Base-by-base conservation (phyloP, 30 jellyfish, hydroid and myxozoan genomes). In the Nemopilema nomurai region DNA sequence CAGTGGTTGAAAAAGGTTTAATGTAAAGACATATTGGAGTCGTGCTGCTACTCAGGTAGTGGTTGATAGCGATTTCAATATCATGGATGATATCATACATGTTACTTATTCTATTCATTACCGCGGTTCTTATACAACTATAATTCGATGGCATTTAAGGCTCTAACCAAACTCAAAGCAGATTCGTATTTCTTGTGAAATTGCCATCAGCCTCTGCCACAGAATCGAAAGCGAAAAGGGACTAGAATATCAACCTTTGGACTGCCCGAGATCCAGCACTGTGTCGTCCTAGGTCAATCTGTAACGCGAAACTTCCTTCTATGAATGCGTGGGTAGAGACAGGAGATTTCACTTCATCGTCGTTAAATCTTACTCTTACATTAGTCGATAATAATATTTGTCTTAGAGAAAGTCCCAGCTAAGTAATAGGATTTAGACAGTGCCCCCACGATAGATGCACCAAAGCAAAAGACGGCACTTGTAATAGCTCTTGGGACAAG, bases 291-390 rank as follows among this genome's bases (percentile, higher is more conserved):
- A 22, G 83, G 83, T 73, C 83, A 73, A 18, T 8, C 31, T 66
- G 83, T 73, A 31, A 73, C 50, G 69, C 22, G 69, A 73, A 73
- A 0, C 27, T 73, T 63, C 29, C 18, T 22, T 30, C 50, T 30
- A 17, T 73, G 83, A 73, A 73, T 30, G 83, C 83, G 69, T 73
- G 83, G 83, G 83, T 73, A 73, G 83, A 49, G 0, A 70, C 64
- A 28, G 22, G 9, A 18, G 69, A 73, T 73, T 31, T 41, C 17
- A 69, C 63, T 8, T 73, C 70, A 73, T 64, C 70, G 51, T 13
- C 9, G 16, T 24, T 18, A 73, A 73, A 31, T 73, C 83, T 51
- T 73, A 1, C 28, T 33, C 70, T 31, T 73, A 19, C 49, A 20
- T 73, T 41, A 41, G 51, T 64, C 57, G 57, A 41, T 41, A 13